Conservation (phyloP, 2,797 vertebrate genomes). For the Chromis chromis region DNA sequence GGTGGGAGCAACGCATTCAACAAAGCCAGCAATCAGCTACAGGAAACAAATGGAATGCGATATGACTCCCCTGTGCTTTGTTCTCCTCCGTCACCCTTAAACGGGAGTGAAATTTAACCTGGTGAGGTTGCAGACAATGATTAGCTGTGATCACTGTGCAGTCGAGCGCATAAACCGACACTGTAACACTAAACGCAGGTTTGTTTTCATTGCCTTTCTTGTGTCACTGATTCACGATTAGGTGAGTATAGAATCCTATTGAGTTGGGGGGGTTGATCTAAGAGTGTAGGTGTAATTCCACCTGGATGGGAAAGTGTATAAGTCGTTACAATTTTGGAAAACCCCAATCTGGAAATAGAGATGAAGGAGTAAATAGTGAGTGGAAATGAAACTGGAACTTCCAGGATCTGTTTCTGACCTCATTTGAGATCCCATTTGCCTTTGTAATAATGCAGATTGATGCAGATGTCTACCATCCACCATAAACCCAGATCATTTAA, state of each 20-base stretch:
- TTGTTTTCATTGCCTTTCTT: conserved; percentile 14
- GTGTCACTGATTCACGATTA: conserved; percentile 6
- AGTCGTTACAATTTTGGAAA: background rate
- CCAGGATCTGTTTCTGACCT: background rate
- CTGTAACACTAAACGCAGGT: conserved; percentile 13
- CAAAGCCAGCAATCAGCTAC: conserved; percentile 6
- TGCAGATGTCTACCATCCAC: background rate
- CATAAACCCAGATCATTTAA: too few species aligned
- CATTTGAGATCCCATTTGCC: background rate
- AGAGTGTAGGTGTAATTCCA: background rate
- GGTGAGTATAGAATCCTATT: background rate
- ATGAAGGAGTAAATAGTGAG: background rate
- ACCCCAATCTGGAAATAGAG: background rate
- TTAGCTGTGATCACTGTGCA: conserved; percentile 33
- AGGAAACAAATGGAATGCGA: conserved; percentile 22
- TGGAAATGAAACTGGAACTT: too few species aligned
- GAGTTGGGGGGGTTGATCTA: background rate
- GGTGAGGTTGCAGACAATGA: conserved; percentile 5
- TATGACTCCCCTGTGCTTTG: conserved; percentile 14
- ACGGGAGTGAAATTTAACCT: conserved; percentile 30
- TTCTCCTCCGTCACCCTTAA: conserved; percentile 9
- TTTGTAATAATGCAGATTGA: background rate
- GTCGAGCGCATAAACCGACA: conserved; percentile 1
- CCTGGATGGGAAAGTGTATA: conserved; percentile 10
- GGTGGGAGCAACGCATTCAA: conserved; percentile 2